Conservation (phyloP, 23 tunicate species). For the Trididemnum nubilum region DNA sequence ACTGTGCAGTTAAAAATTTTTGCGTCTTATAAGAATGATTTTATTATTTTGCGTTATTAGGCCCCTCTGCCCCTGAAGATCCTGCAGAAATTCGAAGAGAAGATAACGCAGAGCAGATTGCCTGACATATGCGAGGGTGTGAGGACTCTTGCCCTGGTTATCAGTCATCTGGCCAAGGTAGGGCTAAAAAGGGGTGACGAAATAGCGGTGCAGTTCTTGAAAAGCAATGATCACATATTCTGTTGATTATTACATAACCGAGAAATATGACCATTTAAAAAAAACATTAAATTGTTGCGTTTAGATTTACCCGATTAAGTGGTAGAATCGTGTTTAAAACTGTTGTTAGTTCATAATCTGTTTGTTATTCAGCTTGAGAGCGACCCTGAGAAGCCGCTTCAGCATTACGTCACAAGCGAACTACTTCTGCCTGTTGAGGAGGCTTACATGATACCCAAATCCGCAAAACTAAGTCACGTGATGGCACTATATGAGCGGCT, state of each 20-base stretch:
- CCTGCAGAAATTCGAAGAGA: conserved; percentile 34
- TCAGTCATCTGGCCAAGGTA: conserved; percentile 64
- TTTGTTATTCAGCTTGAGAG: conserved; percentile 28
- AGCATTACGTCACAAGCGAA: conserved; percentile 30
- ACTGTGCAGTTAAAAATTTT: too few species aligned
- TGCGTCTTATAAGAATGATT: too few species aligned
- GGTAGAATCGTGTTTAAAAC: neutral
- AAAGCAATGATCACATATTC: too few species aligned
- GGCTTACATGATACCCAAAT: conserved; percentile 45
- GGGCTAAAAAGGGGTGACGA: neutral
- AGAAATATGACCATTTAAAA: too few species aligned
- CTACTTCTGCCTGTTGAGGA: conserved; percentile 23
- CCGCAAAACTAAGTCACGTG: conserved; percentile 48
- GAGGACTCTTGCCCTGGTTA: conserved; percentile 55
- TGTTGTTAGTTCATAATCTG: neutral
- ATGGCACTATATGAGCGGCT: conserved; percentile 56
- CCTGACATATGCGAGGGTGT: conserved; percentile 65
- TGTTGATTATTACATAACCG: too few species aligned
- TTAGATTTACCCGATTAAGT: neutral
- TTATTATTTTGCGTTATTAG: too few species aligned
- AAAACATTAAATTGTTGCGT: too few species aligned
- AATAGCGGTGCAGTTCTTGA: too few species aligned
- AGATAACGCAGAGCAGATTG: neutral
- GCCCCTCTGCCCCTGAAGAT: conserved; percentile 32
- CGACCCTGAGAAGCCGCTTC: neutral